Percentiles rank a stretch among this genome's conserved stretches.
phyloP scores from a whole-genome alignment of 2,113 vertebrate genomes.

The Climacteris rufus region DNA sequence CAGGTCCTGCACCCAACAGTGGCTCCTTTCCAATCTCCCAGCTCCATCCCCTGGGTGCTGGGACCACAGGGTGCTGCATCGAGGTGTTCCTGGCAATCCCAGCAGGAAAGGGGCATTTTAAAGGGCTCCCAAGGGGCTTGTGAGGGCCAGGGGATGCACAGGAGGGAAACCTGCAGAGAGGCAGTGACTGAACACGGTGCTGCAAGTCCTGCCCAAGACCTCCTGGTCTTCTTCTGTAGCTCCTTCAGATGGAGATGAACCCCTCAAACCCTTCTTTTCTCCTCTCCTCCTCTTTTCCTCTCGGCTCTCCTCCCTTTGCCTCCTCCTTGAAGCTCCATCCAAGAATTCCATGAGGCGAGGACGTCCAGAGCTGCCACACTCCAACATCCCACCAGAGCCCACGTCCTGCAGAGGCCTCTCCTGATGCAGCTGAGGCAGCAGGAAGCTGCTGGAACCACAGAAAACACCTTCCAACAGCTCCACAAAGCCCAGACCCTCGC shows the following conservation, averaged over 20 bases:
- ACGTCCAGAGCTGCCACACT: background rate
- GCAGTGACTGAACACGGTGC: background rate
- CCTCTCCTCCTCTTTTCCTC: background rate
- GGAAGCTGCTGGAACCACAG: background rate
- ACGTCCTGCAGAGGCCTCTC: rapidly evolving
- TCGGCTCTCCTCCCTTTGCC: background rate
- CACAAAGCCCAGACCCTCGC: rapidly evolving
- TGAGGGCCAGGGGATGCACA: background rate
- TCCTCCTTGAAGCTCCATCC: background rate
- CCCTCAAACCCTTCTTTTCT: background rate
- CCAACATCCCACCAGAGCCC: background rate
- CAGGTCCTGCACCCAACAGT: background rate
- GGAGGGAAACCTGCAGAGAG: background rate
- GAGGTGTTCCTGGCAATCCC: background rate
- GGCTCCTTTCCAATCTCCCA: background rate
- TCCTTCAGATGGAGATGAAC: background rate
- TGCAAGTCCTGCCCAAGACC: background rate
- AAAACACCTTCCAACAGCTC: background rate
- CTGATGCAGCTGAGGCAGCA: background rate
- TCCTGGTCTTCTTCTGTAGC: background rate
- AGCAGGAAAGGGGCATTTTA: background rate
- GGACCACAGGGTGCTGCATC: background rate
- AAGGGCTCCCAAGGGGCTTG: background rate
- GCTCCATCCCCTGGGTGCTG: background rate
- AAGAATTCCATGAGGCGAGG: background rate